Evolutionary conservation across 2,888 invertebrate genomes (phyloP), one percentile per base, ranked within the genome.

Genomic region (Neocrepidodera transversa): DNA sequence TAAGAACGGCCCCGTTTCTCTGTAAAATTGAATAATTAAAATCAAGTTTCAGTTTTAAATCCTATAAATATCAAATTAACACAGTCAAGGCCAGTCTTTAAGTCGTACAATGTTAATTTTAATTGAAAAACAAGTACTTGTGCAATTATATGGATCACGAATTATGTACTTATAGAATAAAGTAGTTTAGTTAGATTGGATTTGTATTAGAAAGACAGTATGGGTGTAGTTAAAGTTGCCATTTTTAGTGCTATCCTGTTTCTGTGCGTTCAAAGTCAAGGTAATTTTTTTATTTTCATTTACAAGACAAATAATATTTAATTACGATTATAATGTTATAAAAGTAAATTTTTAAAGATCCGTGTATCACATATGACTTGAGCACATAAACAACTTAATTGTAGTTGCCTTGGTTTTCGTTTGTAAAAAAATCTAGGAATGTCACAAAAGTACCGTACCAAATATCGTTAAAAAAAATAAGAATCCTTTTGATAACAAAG

Each of bases 141-240:
- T 43, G 43, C 43, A 43, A 43, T 43, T 43, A 10, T 26, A 18
- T 40, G 32, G 32, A 43, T 23, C 20, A 43, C 43, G 13, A 23
- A 43, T 43, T 43, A 23, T 23, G 4, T 5, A 23, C 6, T 23
- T 23, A 6, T 6, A n/a, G n/a, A 5, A 5, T 23, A 23, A 23
- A 23, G 4, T 23, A 6, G 23, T 23, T 23, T 6, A 23, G 23
- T 23, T 23, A 23, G 23, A 23, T 23, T 23, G 23, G 3, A 5
- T 23, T 23, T 6, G 3, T 6, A 23, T 23, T 23, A n/a, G n/a
- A n/a, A n/a, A n/a, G 23, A 23, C 3, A 30, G n/a, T 30, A 30
- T 30, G 30, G 8, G n/a, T 30, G 30, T n/a, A 10, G n/a, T 30
- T 30, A 6, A 6, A 30, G 30, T 10, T 7, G n/a, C 30, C 6